Evolutionary conservation across 2,113 vertebrate species (phyloP).

Genomic region (Acanthochromis polyacanthus): DNA sequence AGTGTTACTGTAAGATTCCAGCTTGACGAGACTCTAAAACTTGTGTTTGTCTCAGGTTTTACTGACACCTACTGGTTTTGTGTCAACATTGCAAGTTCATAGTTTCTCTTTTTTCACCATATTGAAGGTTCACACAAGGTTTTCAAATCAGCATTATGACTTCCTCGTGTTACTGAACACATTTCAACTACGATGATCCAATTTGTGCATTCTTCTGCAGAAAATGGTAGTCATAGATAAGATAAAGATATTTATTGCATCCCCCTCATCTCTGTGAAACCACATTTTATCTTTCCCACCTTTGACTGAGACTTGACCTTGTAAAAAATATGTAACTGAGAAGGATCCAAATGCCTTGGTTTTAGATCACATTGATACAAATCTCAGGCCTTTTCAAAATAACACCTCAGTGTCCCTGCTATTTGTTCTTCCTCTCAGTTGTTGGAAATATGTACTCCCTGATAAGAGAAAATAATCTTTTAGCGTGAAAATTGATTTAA

Average conservation of each 20-base stretch:
- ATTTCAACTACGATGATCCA: not conserved
- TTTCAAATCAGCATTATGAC: not conserved
- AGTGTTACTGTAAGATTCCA: not conserved
- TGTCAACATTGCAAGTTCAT: conserved; percentile 9
- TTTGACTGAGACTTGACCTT: not conserved
- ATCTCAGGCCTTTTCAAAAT: too few relatives aligned
- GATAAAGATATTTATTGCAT: not conserved
- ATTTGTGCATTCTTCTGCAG: not conserved
- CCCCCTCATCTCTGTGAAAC: not conserved
- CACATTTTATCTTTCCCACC: not conserved
- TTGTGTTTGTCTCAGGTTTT: not conserved
- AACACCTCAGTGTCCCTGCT: too few relatives aligned
- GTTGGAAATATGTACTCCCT: too few relatives aligned
- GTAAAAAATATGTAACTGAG: not conserved
- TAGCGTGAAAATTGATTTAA: too few relatives aligned
- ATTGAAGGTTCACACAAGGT: not conserved
- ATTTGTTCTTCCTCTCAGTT: too few relatives aligned
- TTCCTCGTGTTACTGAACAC: not conserved
- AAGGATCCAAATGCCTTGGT: too few relatives aligned
- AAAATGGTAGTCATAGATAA: conserved; percentile 16
- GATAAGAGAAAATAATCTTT: too few relatives aligned
- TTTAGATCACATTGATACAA: too few relatives aligned
- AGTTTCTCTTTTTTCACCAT: not conserved
- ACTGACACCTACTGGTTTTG: conserved; percentile 59
- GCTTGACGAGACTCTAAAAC: not conserved